Conservation (phyloP, 2,888 invertebrate species). For the Xylota segnis region DNA sequence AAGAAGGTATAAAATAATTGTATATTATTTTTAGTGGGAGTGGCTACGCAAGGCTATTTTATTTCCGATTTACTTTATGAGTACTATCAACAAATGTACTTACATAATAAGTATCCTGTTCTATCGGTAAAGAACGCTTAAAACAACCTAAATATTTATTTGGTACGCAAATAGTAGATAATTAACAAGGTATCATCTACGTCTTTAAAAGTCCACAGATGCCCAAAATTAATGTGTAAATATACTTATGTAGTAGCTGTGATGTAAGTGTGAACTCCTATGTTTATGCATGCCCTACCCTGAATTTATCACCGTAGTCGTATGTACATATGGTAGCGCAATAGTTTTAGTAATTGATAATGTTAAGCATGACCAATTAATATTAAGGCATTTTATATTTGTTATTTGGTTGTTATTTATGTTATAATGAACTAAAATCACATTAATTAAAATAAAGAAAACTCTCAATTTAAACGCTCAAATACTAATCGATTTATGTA, state of each 20-base stretch:
- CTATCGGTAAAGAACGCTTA: no score
- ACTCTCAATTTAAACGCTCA: not conserved
- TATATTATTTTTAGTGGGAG: no score
- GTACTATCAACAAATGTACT: no score
- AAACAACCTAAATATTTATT: no score
- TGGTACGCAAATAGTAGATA: no score
- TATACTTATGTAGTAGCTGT: not conserved
- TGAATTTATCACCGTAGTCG: not conserved
- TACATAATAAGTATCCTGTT: no score
- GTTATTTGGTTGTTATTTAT: conserved; percentile 26
- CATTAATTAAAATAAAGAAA: conserved; percentile 12
- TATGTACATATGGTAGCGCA: not conserved
- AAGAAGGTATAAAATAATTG: no score
- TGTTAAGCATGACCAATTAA: conserved; percentile 40
- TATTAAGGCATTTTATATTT: not conserved
- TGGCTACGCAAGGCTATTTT: no score
- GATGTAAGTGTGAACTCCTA: not conserved
- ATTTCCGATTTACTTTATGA: no score
- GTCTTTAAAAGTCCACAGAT: conserved; percentile 4
- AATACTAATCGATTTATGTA: conserved; percentile 33
- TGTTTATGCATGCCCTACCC: conserved; percentile 34
- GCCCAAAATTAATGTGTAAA: not conserved
- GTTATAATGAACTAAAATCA: conserved; percentile 30
- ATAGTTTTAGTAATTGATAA: conserved; percentile 6
- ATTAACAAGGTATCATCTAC: no score